A percentile compares a stretch with the other conserved stretches of the same genome.
Conservation (phyloP, 1,140 invertebrate genomes). For the Magallana ariakensis region DNA sequence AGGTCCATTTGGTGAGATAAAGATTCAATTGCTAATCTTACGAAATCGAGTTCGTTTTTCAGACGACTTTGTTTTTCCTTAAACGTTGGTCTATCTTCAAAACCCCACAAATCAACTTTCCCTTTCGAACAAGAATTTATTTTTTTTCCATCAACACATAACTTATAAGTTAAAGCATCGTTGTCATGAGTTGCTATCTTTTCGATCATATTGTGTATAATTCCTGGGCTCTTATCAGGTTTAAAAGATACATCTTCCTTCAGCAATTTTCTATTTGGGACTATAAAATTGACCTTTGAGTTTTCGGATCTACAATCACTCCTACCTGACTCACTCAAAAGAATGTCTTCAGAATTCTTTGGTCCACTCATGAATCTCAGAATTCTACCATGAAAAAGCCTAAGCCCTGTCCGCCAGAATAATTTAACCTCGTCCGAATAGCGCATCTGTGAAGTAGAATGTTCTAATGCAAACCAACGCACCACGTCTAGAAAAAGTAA, state of each 20-base stretch:
- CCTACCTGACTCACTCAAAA: not conserved
- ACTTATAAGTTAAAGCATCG: not conserved
- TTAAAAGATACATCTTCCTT: not conserved
- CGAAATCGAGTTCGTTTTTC: constrained; percentile 1
- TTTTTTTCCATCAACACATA: constrained; percentile 38
- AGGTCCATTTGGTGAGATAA: not conserved
- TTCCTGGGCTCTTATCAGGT: not conserved
- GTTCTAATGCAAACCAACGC: not conserved
- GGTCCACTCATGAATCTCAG: not conserved
- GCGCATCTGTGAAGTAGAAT: not conserved
- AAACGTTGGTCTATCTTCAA: constrained; percentile 45
- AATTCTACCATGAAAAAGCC: not conserved
- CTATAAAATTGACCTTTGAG: not conserved
- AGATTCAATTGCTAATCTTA: not conserved
- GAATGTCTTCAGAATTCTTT: not conserved
- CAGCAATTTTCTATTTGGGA: not conserved
- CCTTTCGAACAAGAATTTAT: constrained; percentile 45
- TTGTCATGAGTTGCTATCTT: not conserved
- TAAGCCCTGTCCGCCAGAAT: not conserved
- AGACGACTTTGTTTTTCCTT: constrained; percentile 29
- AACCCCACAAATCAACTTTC: constrained; percentile 49
- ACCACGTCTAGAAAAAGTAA: not conserved
- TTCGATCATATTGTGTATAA: not conserved
- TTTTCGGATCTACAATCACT: not conserved
- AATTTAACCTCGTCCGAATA: not conserved